Conservation (phyloP, 2,113 vertebrate genomes). For the Otus sunia region DNA sequence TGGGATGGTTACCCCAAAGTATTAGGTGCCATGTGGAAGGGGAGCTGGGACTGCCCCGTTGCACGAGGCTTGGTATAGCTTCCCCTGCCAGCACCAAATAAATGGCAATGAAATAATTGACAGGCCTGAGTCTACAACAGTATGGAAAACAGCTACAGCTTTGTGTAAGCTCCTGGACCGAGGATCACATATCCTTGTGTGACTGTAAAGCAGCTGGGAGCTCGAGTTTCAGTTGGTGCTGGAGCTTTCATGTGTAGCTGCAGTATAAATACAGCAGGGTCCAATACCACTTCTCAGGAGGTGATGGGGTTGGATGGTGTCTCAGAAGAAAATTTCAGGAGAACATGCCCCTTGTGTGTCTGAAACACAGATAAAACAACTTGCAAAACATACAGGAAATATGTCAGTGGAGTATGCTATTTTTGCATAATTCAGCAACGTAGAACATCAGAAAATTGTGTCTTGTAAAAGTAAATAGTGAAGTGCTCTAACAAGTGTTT, state of each 20-base stretch:
- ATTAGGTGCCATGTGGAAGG: not conserved
- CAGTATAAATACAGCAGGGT: not conserved
- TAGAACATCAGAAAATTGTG: not conserved
- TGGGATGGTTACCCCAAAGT: not conserved
- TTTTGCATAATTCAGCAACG: not conserved
- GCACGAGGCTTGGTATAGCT: not conserved
- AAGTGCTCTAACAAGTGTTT: not conserved
- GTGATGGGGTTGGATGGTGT: not conserved
- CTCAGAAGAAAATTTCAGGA: not conserved
- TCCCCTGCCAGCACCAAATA: not conserved
- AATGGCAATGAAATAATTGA: not conserved
- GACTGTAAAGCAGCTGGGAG: not conserved
- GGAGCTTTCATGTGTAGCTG: not conserved
- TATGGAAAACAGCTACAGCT: not conserved
- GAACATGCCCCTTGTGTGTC: not conserved
- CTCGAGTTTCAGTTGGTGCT: accelerated
- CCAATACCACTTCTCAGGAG: not conserved
- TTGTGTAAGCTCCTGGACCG: not conserved
- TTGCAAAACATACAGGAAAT: not conserved
- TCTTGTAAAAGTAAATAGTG: not conserved
- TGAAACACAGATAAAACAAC: not conserved
- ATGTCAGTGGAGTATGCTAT: not conserved
- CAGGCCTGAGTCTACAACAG: not conserved
- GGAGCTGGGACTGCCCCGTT: not conserved
- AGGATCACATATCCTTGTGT: not conserved